Evolutionary conservation across 2,888 invertebrate species (phyloP).

Genomic region (Taenaris catops): DNA sequence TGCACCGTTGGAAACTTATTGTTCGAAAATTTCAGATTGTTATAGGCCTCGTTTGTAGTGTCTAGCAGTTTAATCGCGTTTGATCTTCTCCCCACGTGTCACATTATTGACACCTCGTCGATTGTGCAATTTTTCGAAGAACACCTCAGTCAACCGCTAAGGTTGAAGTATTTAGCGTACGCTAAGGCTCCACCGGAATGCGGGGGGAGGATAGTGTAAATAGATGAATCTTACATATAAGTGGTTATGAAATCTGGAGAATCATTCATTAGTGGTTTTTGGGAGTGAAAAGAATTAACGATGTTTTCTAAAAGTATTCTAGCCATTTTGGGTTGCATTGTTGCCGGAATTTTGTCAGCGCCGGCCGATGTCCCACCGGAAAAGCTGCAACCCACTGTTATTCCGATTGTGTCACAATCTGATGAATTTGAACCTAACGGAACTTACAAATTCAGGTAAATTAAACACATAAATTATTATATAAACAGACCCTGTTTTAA

Average conservation of each 20-base stretch:
- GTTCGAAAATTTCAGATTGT: constrained; percentile 14
- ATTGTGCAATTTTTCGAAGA: constrained; percentile 75
- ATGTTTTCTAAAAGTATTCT: constrained; percentile 51
- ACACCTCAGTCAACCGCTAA: constrained; percentile 69
- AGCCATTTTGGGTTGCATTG: constrained; percentile 33
- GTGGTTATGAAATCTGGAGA: constrained; percentile 63
- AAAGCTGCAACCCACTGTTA: constrained; percentile 54
- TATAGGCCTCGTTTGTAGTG: constrained; percentile 36
- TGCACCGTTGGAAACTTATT: constrained; percentile 31
- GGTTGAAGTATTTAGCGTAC: constrained; percentile 76
- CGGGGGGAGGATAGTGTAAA: constrained; percentile 76
- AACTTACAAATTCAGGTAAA: constrained; percentile 70
- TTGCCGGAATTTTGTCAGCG: constrained; percentile 35
- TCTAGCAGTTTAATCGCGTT: constrained; percentile 41
- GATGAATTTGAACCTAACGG: constrained; percentile 73
- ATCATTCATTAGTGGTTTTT: constrained; percentile 60
- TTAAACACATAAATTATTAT: background rate
- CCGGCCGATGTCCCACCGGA: constrained; percentile 48
- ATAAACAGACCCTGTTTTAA: too few relatives aligned
- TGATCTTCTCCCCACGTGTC: constrained; percentile 54
- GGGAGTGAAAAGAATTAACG: constrained; percentile 38
- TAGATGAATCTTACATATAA: constrained; percentile 74
- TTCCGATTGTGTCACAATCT: constrained; percentile 74
- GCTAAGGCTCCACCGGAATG: constrained; percentile 63
- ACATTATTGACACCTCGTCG: constrained; percentile 66